These are phyloP conservation scores for Ennomos fuscantarius DNA, from an alignment of 2,888 invertebrate genomes.

Conservation along the genomic window DNA sequence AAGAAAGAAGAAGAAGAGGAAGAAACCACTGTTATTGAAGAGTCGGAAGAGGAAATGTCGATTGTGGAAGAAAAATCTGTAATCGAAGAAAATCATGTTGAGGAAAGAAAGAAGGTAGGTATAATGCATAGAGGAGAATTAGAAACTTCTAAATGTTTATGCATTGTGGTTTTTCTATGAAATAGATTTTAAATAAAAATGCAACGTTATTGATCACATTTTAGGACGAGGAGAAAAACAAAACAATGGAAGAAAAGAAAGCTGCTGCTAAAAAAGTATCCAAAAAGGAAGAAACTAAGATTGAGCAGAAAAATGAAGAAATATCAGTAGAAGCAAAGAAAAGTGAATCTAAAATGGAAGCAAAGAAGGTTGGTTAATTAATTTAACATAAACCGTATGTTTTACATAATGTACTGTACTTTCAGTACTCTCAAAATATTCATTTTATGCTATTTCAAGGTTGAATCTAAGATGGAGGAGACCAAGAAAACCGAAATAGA, in stretches of 20 bases:
- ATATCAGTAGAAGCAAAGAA: slow-evolving; percentile 56
- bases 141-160: too few species aligned
- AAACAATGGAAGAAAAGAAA: slow-evolving; percentile 62
- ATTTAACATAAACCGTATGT: too few species aligned
- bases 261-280: slow-evolving; percentile 61
- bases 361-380: slow-evolving; percentile 17
- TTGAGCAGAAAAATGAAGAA: slow-evolving; percentile 47
- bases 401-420: too few species aligned
- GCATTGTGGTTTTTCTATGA: too few species aligned
- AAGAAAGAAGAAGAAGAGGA: slow-evolving; percentile 81
- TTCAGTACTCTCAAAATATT: too few species aligned
- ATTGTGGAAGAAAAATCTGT: slow-evolving; percentile 77
- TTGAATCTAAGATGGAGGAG: slow-evolving; percentile 68
- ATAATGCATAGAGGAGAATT: too few species aligned
- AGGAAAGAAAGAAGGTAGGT: slow-evolving; percentile 74
- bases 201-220: slow-evolving; percentile 24
- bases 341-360: slow-evolving; percentile 59
- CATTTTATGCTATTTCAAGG: slow-evolving; percentile 26
- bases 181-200: slow-evolving; percentile 43
- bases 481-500: slow-evolving; percentile 68
- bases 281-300: slow-evolving; percentile 68
- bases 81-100: slow-evolving; percentile 80
- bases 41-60: slow-evolving; percentile 82
- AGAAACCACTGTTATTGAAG: slow-evolving; percentile 76
- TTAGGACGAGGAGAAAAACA: slow-evolving; percentile 44